Base-by-base conservation (phyloP, 2,797 vertebrate species). In the Aulostomus chinensis region DNA sequence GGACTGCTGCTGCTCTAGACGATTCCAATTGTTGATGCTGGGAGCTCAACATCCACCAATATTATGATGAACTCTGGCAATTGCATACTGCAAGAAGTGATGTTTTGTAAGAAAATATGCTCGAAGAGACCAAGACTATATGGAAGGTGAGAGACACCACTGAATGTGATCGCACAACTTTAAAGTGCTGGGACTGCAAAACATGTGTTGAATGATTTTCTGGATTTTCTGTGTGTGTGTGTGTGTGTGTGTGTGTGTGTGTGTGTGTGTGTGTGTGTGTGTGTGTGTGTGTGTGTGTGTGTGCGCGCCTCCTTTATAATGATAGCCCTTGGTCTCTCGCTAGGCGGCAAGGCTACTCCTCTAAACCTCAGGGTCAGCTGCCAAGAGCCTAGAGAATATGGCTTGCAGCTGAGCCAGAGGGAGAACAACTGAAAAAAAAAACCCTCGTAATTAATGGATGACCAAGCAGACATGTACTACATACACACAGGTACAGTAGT, bases 21-120 rank as follows among this genome's bases (percentile, higher is more conserved):
- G 36, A 53, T 70, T 73, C 30, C 58, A 46, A 64, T 4, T 57
- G 63, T 63, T 39, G 51, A 69, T 42, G 16, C 53, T 18, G 37
- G 52, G 48, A 67, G 60, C 65, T 73, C 50, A 56, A 11, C 76
- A 41, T 69, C 29, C 16, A 17, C 8, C 3, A 48, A 48, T 83
- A 73, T 79, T 76, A 37, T 75, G 63, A 69, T 68, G 77, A 72
- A 66, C 78, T 48, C 58, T 34, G 1, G 6, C 74, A 76, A 79
- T 81, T 74, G 68, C 39, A 76, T 66, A 13, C 60, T 68, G 45
- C 59, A 67, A 58, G 40, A 58, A 65, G 67, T 51, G 30, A 71
- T 80, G 71, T 82, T 80, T 75, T 52, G 53, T 74, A 12, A 54
- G 71, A 81, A 83, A 84, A 80, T 42, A 80, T 1, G 37, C 56